Conservation (phyloP, 35 echinoderm and acorn worm genomes). For the Apostichopus japonicus region DNA sequence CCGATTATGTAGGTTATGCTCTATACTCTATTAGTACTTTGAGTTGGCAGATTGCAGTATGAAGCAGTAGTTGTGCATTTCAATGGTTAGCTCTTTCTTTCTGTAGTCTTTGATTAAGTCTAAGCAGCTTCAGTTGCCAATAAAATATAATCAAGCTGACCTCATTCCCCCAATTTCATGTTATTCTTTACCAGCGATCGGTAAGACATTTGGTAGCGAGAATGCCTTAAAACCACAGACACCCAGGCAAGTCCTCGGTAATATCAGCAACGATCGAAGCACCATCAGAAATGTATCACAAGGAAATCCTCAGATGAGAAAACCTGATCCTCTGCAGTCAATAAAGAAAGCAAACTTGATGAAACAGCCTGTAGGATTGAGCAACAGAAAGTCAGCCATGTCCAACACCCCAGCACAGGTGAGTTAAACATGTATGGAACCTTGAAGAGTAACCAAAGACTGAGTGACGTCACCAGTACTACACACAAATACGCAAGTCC, state of each 20-base stretch:
- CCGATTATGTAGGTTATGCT: too few species aligned
- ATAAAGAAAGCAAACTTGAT: constrained; percentile 5
- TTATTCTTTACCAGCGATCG: background rate
- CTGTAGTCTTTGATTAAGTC: too few species aligned
- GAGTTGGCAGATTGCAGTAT: too few species aligned
- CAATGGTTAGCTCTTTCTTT: too few species aligned
- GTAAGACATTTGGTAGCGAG: constrained; percentile 43
- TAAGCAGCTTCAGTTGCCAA: too few species aligned
- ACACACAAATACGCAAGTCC: too few species aligned
- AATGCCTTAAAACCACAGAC: constrained; percentile 21
- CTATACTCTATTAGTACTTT: too few species aligned
- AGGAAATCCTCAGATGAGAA: background rate
- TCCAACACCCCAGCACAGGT: constrained; percentile 40
- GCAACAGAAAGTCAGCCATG: constrained; percentile 16
- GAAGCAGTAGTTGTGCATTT: too few species aligned
- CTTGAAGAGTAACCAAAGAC: too few species aligned
- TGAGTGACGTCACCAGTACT: too few species aligned
- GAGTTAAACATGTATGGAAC: background rate
- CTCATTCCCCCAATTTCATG: too few species aligned
- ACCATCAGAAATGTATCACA: constrained; percentile 9
- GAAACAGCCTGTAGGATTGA: constrained; percentile 17
- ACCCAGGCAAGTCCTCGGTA: constrained; percentile 36
- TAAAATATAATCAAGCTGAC: too few species aligned
- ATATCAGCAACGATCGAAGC: constrained; percentile 35
- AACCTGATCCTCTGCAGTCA: background rate